Evolutionary conservation across 2,113 vertebrate genomes (phyloP), one percentile per base, ranked within the genome.

Genomic region (Lampris incognitus): DNA sequence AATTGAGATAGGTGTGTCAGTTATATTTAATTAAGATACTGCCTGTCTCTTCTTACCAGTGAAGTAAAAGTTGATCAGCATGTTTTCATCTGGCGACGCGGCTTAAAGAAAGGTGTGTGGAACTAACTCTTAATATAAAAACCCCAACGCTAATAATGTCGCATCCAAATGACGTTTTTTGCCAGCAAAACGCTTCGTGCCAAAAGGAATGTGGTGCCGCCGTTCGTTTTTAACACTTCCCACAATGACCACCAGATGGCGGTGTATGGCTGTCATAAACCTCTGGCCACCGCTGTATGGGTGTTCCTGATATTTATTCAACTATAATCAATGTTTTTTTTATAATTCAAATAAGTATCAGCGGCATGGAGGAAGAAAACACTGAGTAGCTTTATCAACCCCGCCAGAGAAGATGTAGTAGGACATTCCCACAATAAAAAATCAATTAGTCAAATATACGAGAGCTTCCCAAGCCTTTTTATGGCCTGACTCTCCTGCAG

Each of bases 231-330:
- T 51, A 51, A 5, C 39, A 56, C 5, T 10, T 1, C 74, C 61
- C 38, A 0, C 9, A 42, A 0, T 54, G 38, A 2, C 85, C 84
- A 84, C 67, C 51, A 83, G 82, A 51, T 79, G 86, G 80, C 61
- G 67, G 69, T 76, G 78, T 37, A 1, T 8, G 52, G 10, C 24
- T 9, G 3, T 37, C 37, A 37, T 65, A 38, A 69, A 49, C 41
- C 4, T 24, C n/a, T 42, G 48, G 10, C 7, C 0, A 3, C 4
- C 39, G 1, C 2, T 52, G 11, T 24, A 24, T 24, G 24, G 24
- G 24, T 24, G 24, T 24, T 24, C 24, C 24, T 24, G 24, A 24
- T 24, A 24, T 24, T 24, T 24, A 24, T 24, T 24, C 24, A 24
- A 24, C 24, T 24, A 24, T 24, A 24, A 24, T 24, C 24, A 24